Percentiles rank a stretch among this genome's conserved stretches.
These are phyloP conservation scores for Sarcophaga bullata DNA, from an alignment of 1,140 invertebrate genomes.

Conservation along the genomic window DNA sequence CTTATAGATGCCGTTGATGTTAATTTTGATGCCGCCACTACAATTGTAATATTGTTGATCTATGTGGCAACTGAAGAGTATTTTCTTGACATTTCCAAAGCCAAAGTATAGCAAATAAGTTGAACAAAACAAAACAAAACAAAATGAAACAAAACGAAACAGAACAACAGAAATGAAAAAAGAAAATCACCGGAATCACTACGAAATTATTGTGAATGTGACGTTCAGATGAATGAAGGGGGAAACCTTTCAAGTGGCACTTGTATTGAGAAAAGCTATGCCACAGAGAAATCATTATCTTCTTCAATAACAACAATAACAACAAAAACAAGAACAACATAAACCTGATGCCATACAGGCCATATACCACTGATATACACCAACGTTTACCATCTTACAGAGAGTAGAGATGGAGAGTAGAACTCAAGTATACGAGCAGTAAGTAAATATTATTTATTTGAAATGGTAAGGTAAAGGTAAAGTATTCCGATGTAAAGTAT, in stretches of 20 bases:
- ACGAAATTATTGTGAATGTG: neutral
- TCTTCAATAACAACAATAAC: neutral
- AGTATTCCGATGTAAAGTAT: neutral
- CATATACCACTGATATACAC: no score
- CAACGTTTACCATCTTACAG: no score
- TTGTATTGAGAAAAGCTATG: neutral
- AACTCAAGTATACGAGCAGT: neutral
- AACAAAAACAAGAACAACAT: no score
- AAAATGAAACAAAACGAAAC: neutral
- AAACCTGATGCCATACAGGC: no score
- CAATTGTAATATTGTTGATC: slow-evolving; percentile 1
- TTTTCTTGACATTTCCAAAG: neutral
- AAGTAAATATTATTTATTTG: slow-evolving; percentile 12
- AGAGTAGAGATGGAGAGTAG: no score
- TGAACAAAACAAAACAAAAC: neutral
- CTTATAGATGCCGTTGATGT: neutral
- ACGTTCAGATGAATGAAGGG: neutral
- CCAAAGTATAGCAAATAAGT: neutral
- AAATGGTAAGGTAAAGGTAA: neutral
- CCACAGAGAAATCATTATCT: neutral
- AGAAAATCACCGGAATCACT: neutral
- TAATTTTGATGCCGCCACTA: neutral
- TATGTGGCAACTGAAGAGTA: slow-evolving; percentile 2
- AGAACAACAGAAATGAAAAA: neutral
- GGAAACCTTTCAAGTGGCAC: slow-evolving; percentile 12